Base-by-base conservation (phyloP, 2,797 vertebrate genomes). In the Thripadectes ignobilis region DNA sequence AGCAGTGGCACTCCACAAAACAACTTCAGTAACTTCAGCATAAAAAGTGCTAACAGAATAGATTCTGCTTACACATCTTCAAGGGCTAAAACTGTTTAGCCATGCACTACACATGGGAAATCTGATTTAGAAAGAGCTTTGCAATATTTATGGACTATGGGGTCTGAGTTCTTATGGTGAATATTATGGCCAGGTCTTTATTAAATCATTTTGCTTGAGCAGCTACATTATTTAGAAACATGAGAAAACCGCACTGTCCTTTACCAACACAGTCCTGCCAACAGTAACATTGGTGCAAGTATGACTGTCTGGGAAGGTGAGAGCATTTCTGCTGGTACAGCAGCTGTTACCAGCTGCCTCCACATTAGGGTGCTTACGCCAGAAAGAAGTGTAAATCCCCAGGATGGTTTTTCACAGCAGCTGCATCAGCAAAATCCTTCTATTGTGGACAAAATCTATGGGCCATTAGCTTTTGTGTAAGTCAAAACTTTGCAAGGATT, bases 381-480 rank as follows among this genome's bases (percentile, higher is more conserved):
- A 92, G 43, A 72, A 30, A 77, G 38, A 82, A 79, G 41, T 27
- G 41, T 54, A 88, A 92, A 91, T 49, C 66, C 85, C n/a, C 69
- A 75, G 30, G 80, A 93, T 12, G 9, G 20, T 72, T 88, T 80
- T 61, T 62, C 72, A 80, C 15, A 83, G 78, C 87, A 96, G 81
- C 54, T 92, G 65, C 67, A 85, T 49, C 65, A 88, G 57, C 61
- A 95, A 89, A 94, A 94, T 68, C 75, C 69, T 83, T 78, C 72
- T 77, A n/a, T 61, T 88, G 68, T n/a, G 36, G 43, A 72, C 49
- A 94, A 95, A 89, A 74, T 49, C 30, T 23, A 83, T 78, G 39
- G 39, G 30, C 17, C 29, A 39, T 68, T 46, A 65, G 36, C 51
- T 78, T 92, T 89, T 79, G 71, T 79, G 82, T 76, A 80, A 82